Evolutionary conservation across 1,140 invertebrate species (phyloP).

Genomic region (Platyscapa corneri): DNA sequence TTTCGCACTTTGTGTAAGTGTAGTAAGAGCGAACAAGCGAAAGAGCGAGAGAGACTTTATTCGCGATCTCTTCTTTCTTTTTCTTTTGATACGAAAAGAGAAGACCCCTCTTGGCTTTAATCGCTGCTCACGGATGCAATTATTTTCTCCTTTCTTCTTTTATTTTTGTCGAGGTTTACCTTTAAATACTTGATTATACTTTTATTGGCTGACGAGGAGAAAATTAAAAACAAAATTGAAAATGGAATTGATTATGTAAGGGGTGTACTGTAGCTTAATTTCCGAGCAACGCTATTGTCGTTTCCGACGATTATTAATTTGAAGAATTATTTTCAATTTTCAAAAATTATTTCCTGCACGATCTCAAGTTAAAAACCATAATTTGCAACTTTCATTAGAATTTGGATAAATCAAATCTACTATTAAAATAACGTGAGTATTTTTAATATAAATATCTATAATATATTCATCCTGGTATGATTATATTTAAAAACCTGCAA

Average conservation of each 20-base stretch:
- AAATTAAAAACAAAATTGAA: conserved; percentile 47
- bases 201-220: conserved; percentile 40
- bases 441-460: neutral
- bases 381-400: neutral
- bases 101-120: conserved; percentile 38
- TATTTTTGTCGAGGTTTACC: conserved; percentile 20
- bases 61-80: conserved; percentile 42
- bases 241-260: conserved; percentile 38
- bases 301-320: neutral
- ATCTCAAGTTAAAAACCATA: neutral
- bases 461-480: neutral
- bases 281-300: neutral
- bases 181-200: conserved; percentile 43
- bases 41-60: conserved; percentile 19
- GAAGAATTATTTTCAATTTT: neutral
- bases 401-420: neutral
- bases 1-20: conserved; percentile 36
- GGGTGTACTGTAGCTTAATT: neutral
- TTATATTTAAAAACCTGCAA: neutral
- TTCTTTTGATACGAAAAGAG: conserved; percentile 22
- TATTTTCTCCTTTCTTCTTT: conserved; percentile 46
- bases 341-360: too few species aligned
- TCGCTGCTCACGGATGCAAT: conserved; percentile 51
- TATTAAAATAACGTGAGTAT: neutral
- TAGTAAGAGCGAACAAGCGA: conserved; percentile 19